Evolutionary conservation across 2,888 invertebrate genomes (phyloP).

Genomic region (Agriopis marginaria): DNA sequence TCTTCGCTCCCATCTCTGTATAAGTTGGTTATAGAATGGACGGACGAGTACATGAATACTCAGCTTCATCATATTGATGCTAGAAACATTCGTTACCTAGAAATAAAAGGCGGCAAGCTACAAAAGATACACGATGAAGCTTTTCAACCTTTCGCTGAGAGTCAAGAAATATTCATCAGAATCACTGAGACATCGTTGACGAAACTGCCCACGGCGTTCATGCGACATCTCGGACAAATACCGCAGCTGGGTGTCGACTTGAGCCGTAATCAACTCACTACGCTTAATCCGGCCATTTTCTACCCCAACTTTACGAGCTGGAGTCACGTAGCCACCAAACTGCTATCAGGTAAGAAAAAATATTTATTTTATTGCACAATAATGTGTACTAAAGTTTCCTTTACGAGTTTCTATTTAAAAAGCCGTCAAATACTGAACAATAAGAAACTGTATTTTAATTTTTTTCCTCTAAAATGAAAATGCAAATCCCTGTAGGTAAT

Average conservation of each 20-base stretch:
- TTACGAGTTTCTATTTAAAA: conserved; percentile 22
- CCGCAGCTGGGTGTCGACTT: conserved; percentile 94
- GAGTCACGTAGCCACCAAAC: conserved; percentile 95
- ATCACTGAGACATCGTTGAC: conserved; percentile 92
- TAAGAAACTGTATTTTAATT: conserved; percentile 32
- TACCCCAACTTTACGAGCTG: conserved; percentile 95
- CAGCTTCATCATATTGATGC: conserved; percentile 92
- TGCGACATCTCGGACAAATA: conserved; percentile 91
- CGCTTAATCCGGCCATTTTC: conserved; percentile 93
- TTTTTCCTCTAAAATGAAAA: conserved; percentile 30
- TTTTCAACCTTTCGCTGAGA: conserved; percentile 90
- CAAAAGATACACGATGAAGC: conserved; percentile 92
- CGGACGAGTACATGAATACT: conserved; percentile 90
- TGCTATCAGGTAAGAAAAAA: conserved; percentile 89
- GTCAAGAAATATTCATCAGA: conserved; percentile 91
- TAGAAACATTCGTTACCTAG: conserved; percentile 92
- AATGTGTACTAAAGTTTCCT: conserved; percentile 5
- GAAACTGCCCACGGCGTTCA: conserved; percentile 92
- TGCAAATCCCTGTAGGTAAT: conserved; percentile 34
- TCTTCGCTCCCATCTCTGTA: conserved; percentile 90
- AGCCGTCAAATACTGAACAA: conserved; percentile 19
- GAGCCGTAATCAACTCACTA: conserved; percentile 92
- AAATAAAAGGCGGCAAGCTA: conserved; percentile 92
- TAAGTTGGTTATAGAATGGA: conserved; percentile 91
- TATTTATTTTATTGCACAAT: conserved; percentile 15